Percentiles rank a stretch among this genome's conserved stretches.
Evolutionary conservation across 1,140 invertebrate genomes (phyloP).

Genomic region (Diplogasteroides magnus): DNA sequence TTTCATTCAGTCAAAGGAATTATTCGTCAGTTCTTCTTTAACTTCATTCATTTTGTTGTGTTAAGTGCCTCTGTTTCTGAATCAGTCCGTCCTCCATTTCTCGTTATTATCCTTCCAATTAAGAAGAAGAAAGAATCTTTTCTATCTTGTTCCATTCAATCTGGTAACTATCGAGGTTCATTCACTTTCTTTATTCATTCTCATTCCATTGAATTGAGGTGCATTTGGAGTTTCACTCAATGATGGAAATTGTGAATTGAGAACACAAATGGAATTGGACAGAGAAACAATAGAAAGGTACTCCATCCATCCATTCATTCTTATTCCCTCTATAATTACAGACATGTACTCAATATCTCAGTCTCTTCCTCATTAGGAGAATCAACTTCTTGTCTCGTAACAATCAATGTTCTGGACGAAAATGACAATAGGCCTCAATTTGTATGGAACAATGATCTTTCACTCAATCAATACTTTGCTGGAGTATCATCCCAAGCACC

Average conservation of each 20-base stretch:
- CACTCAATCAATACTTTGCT: slow-evolving; percentile 37
- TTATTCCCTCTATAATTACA: slow-evolving; percentile 2
- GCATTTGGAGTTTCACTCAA: slow-evolving; percentile 23
- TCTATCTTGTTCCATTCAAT: slow-evolving; percentile 47
- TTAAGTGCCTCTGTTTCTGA: slow-evolving; percentile 48
- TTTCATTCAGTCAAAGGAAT: slow-evolving; percentile 44
- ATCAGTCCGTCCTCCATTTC: slow-evolving; percentile 42
- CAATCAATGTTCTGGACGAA: slow-evolving; percentile 32
- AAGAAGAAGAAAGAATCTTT: slow-evolving; percentile 53
- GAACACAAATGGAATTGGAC: slow-evolving; percentile 48
- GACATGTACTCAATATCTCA: slow-evolving; percentile 48
- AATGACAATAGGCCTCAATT: slow-evolving; percentile 36
- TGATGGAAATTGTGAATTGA: slow-evolving; percentile 49
- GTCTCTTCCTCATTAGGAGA: slow-evolving; percentile 39
- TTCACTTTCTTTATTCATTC: slow-evolving; percentile 25
- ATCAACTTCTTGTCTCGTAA: slow-evolving; percentile 41
- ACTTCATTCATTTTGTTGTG: slow-evolving; percentile 1
- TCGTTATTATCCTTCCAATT: slow-evolving; percentile 41
- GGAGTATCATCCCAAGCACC: slow-evolving; percentile 36
- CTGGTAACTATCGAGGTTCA: slow-evolving; percentile 45
- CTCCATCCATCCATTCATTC: background rate
- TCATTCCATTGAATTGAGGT: slow-evolving; percentile 25
- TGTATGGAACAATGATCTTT: slow-evolving; percentile 33
- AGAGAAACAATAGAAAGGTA: slow-evolving; percentile 41
- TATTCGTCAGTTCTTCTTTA: slow-evolving; percentile 39